These are phyloP conservation scores for Orthosia gracilis DNA, from an alignment of 2,888 invertebrate genomes.

Conservation along the genomic window DNA sequence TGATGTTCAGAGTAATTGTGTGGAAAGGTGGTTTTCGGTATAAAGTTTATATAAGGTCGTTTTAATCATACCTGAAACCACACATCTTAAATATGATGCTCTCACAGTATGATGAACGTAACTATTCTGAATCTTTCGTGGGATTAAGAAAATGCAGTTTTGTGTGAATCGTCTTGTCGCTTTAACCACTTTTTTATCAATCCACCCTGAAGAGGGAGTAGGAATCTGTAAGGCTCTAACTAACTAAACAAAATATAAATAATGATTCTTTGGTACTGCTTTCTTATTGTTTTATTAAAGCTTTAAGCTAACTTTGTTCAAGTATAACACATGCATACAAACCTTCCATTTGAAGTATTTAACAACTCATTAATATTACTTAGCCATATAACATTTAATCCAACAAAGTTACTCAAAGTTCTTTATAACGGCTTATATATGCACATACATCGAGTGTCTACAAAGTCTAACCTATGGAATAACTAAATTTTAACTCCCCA, in stretches of 20 bases:
- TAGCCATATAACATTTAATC: conserved; percentile 28
- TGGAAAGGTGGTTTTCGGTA: background rate
- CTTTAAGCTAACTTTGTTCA: background rate
- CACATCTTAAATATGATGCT: background rate
- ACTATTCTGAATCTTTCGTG: background rate
- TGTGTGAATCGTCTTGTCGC: background rate
- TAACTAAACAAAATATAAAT: background rate
- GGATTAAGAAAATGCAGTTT: background rate
- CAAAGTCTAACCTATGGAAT: conserved; percentile 53
- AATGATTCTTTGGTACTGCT: background rate
- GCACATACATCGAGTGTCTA: conserved; percentile 49
- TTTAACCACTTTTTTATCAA: too few relatives aligned
- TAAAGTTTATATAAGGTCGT: background rate
- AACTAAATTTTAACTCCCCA: conserved; percentile 55
- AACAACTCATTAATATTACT: conserved; percentile 26
- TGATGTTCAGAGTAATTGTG: background rate
- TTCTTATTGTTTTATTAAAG: background rate
- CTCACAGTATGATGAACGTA: too few relatives aligned
- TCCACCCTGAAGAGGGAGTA: too few relatives aligned
- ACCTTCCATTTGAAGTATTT: background rate
- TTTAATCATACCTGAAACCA: too few relatives aligned
- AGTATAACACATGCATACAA: background rate
- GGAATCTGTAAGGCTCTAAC: too few relatives aligned
- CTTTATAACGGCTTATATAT: background rate
- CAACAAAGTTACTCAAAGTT: conserved; percentile 25